Evolutionary conservation across 2,113 vertebrate genomes (phyloP).

Genomic region (Mystacornis crossleyi): DNA sequence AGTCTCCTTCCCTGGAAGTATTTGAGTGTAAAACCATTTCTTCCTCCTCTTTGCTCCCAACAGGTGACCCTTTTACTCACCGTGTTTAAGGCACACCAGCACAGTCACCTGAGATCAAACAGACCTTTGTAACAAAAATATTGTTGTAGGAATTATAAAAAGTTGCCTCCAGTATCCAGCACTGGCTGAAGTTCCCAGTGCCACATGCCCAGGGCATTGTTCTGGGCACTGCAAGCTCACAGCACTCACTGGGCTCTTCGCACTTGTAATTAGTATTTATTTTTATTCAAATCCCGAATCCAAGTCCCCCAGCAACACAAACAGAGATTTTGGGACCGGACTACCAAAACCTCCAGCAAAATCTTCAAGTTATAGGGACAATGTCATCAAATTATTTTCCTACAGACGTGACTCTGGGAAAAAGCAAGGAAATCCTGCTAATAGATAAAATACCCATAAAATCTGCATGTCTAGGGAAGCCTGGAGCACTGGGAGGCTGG

Average conservation of each 20-base stretch:
- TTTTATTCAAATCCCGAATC: not conserved
- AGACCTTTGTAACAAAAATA: not conserved
- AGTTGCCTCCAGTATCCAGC: not conserved
- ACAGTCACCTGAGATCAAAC: not conserved
- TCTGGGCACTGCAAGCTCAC: not conserved
- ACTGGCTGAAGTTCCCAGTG: not conserved
- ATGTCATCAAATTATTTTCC: not conserved
- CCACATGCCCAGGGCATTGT: not conserved
- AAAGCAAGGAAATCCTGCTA: not conserved
- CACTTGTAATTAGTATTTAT: not conserved
- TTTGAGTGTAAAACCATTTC: not conserved
- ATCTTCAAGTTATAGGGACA: not conserved
- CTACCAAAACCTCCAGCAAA: not conserved
- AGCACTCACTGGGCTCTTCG: not conserved
- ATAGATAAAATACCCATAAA: not conserved
- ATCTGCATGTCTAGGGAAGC: not conserved
- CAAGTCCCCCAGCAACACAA: not conserved
- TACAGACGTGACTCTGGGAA: not conserved
- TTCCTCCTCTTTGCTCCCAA: not conserved
- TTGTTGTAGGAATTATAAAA: not conserved
- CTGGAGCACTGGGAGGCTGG: not conserved
- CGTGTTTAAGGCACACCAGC: not conserved
- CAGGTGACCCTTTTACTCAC: not conserved
- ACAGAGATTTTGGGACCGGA: not conserved
- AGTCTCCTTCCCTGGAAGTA: slow-evolving; percentile 57